These are phyloP conservation scores for Tamias sibiricus DNA, from an alignment of 2,113 vertebrate species.

Conservation along the genomic window DNA sequence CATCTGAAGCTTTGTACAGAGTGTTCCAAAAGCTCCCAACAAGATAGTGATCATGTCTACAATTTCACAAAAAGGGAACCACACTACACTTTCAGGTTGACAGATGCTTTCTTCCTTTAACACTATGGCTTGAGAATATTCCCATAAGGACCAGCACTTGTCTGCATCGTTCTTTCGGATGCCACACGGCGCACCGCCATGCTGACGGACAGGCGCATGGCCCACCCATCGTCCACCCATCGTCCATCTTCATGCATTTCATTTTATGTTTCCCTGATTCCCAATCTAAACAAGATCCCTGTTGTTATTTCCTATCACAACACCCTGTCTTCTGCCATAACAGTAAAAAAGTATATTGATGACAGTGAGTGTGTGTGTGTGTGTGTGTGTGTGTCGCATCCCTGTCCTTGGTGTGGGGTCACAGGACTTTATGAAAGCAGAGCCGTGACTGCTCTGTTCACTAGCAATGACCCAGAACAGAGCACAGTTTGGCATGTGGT, in stretches of 20 bases:
- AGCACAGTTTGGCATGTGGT: not conserved
- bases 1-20: not conserved
- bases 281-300: too few relatives aligned
- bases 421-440: rapidly evolving
- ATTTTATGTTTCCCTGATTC: not conserved
- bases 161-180: not conserved
- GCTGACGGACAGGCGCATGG: not conserved
- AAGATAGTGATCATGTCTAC: not conserved
- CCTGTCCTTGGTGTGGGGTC: not conserved
- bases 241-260: not conserved
- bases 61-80: not conserved
- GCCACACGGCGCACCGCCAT: rapidly evolving
- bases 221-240: rapidly evolving
- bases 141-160: rapidly evolving
- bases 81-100: not conserved
- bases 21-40: not conserved
- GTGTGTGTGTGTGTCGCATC: rapidly evolving
- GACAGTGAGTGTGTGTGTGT: rapidly evolving
- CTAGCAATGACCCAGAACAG: not conserved
- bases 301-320: not conserved
- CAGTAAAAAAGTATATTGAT: too few relatives aligned
- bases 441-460: not conserved
- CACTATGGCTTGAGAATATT: not conserved
- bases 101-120: not conserved
- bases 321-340: not conserved